Conservation (phyloP, 2,888 invertebrate species). For the Tetranychus truncatus region DNA sequence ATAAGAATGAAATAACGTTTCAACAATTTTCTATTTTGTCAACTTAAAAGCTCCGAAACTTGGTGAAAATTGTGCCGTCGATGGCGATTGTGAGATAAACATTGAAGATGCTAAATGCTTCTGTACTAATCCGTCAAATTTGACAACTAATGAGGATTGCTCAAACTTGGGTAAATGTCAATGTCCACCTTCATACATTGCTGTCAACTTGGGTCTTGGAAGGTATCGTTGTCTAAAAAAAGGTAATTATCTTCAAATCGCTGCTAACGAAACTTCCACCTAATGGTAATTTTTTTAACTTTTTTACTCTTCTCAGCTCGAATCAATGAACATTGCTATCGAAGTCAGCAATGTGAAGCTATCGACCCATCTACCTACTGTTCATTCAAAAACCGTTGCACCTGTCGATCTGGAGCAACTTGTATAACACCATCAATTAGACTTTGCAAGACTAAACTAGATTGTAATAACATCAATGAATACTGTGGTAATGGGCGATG, state of each 20-base stretch:
- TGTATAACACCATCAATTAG: not conserved
- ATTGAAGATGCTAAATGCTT: not conserved
- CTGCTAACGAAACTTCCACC: too few relatives aligned
- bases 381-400: not conserved
- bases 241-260: not conserved
- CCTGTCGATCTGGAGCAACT: not conserved
- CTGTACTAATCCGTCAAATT: not conserved
- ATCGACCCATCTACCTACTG: constrained; percentile 1
- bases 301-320: not conserved
- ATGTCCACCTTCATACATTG: not conserved
- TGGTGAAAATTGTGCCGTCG: not conserved
- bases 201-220: not conserved
- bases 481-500: not conserved
- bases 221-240: not conserved
- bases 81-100: not conserved
- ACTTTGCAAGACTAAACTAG: constrained; percentile 15
- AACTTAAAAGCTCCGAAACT: not conserved
- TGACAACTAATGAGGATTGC: not conserved
- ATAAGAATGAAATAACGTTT: not conserved
- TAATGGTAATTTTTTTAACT: not conserved
- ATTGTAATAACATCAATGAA: constrained; percentile 10
- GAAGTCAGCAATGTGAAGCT: constrained; percentile 7
- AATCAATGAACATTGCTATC: not conserved
- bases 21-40: not conserved
- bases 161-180: not conserved